Conservation (phyloP, 2,113 vertebrate species). For the Aplodontia rufa region DNA sequence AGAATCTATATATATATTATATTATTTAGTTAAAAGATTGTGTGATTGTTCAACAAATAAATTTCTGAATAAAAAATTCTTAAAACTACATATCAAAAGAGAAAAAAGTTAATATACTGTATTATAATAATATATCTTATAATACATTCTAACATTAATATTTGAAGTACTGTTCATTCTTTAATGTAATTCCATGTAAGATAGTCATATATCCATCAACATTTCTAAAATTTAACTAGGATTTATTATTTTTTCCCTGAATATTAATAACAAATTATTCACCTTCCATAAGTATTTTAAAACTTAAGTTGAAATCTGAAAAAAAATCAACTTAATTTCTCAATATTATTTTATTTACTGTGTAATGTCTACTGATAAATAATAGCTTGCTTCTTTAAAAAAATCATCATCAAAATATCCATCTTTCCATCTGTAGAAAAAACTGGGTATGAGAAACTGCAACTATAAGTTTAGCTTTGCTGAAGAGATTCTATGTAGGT, state of each 20-base stretch:
- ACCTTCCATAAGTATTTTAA: constrained; percentile 55
- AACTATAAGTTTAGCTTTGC: background rate
- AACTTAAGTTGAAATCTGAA: constrained; percentile 41
- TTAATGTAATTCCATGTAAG: background rate
- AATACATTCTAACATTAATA: background rate
- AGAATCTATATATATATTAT: too few relatives aligned
- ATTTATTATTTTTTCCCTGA: background rate
- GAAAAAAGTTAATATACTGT: background rate
- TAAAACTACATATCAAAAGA: background rate
- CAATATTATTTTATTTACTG: constrained; percentile 13
- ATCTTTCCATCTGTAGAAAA: constrained; percentile 2
- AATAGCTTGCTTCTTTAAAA: background rate
- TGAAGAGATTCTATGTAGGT: background rate
- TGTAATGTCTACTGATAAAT: constrained; percentile 31
- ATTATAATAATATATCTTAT: background rate
- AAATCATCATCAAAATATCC: background rate
- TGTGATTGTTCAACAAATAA: too few relatives aligned
- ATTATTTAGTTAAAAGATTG: too few relatives aligned
- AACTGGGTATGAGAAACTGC: background rate
- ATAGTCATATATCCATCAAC: background rate
- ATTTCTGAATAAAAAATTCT: too few relatives aligned
- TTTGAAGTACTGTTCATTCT: background rate
- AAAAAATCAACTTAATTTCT: constrained; percentile 30
- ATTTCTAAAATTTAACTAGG: constrained; percentile 37
- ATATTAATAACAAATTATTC: constrained; percentile 42